Percentiles rank a stretch among this genome's conserved stretches.
Evolutionary conservation across 2,888 invertebrate genomes (phyloP).

Genomic region (Chaetogeoica ovagalla): DNA sequence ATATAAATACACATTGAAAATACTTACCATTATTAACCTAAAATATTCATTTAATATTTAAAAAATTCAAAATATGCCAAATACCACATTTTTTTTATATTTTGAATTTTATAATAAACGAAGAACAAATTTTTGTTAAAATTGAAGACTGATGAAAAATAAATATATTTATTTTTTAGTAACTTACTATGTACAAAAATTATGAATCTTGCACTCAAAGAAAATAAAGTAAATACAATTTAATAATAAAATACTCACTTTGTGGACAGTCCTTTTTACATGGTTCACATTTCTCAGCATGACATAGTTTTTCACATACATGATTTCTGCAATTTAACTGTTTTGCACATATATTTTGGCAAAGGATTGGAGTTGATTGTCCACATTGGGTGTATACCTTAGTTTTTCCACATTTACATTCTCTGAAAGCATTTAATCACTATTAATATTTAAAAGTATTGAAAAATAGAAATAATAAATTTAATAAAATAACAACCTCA

Average conservation of each 20-base stretch:
- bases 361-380: constrained; percentile 71
- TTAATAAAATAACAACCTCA: constrained; percentile 60
- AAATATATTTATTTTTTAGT: too few species aligned
- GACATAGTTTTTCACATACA: constrained; percentile 74
- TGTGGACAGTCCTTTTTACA: constrained; percentile 62
- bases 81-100: too few species aligned
- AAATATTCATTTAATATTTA: too few species aligned
- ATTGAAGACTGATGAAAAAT: too few species aligned
- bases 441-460: neutral
- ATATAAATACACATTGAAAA: too few species aligned
- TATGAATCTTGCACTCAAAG: too few species aligned
- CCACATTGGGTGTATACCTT: constrained; percentile 73
- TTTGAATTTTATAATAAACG: too few species aligned
- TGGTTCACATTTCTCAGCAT: constrained; percentile 74
- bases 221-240: neutral
- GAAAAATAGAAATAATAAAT: neutral
- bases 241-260: constrained; percentile 15
- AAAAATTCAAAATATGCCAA: too few species aligned
- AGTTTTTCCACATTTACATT: constrained; percentile 79
- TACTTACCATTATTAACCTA: too few species aligned
- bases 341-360: constrained; percentile 74
- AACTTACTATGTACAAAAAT: too few species aligned
- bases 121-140: too few species aligned
- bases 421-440: constrained; percentile 59
- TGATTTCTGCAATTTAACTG: constrained; percentile 78